These are phyloP conservation scores for Drosophila nannoptera DNA, from an alignment of 1,140 invertebrate species.

Conservation along the genomic window DNA sequence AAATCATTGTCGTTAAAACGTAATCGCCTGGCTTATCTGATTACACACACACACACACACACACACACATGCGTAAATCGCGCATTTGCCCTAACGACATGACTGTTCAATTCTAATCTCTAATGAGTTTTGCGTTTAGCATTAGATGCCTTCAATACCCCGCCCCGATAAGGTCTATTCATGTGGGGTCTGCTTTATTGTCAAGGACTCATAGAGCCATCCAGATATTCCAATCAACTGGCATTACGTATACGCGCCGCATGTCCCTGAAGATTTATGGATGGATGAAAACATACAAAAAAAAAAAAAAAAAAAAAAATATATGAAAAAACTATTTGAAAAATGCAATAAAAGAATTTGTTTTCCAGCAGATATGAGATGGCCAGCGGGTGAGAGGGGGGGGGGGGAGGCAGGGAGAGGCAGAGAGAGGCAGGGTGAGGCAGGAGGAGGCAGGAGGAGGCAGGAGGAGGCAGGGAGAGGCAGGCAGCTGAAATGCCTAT, in stretches of 20 bases:
- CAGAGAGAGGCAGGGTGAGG: neutral
- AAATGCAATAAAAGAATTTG: neutral
- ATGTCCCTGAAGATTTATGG: conserved; percentile 29
- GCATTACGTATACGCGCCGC: conserved; percentile 57
- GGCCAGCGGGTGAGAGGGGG: neutral
- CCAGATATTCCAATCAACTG: neutral
- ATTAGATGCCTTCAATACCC: neutral
- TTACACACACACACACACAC: neutral
- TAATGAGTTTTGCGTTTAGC: conserved; percentile 24
- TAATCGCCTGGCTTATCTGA: conserved; percentile 60
- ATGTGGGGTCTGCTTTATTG: neutral
- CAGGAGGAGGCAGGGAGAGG: neutral
- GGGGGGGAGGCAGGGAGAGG: neutral
- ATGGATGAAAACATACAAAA: conserved; percentile 23
- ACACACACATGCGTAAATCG: neutral
- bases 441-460: neutral
- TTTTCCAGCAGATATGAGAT: neutral
- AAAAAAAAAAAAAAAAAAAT: conserved; percentile 4
- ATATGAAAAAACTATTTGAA: neutral
- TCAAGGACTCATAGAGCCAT: neutral
- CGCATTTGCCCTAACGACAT: conserved; percentile 4
- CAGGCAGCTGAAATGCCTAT: no score
- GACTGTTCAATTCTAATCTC: conserved; percentile 24
- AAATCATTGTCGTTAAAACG: conserved; percentile 59
- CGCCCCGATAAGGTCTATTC: neutral